Base-by-base conservation (phyloP, 2,113 vertebrate species). In the Raphicerus campestris region DNA sequence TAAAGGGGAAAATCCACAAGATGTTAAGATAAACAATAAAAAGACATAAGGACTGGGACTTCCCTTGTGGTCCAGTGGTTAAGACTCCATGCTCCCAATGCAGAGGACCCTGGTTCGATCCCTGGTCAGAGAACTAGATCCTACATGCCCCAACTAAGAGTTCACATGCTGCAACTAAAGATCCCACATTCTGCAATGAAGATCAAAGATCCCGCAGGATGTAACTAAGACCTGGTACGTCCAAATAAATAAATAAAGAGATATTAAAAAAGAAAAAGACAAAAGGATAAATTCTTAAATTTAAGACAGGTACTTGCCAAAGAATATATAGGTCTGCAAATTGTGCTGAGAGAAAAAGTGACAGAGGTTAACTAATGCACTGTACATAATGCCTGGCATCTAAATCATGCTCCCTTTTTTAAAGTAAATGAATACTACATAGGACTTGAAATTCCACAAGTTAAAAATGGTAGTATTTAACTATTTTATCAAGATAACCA, bases 401-500 rank as follows among this genome's bases (percentile, higher is more conserved):
- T 81, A 82, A 95, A 95, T 89, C 49, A 86, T 3, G 70, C 6
- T 91, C 8, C n/a, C 20, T 82, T 91, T 88, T 87, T 90, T 56
- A n/a, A 14, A 60, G 42, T 85, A 93, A 90, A 78, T 82, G 53
- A 77, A 51, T 82, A 75, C 70, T 78, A 94, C 80, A 89, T 10
- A 70, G 17, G 45, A 19, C 32, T 60, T 83, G 56, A 83, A 95
- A 87, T 88, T 81, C 19, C 56, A 75, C 75, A 84, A 92, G 16
- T 90, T 78, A 80, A 85, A 95, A 89, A 95, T 47, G 19, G 15
- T 92, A 77, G 14, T 60, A 7, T 55, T 35, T 92, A 95, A 66
- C 42, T 91, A 80, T 73, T 94, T 87, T 84, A 97, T 55, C 56
- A 94, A 86, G 32, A 22, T 85, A 94, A 92, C 85, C 28, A 77